A percentile compares a stretch with the other conserved stretches of the same genome.
Conservation (phyloP, 2,113 vertebrate genomes). For the Microtus pennsylvanicus region DNA sequence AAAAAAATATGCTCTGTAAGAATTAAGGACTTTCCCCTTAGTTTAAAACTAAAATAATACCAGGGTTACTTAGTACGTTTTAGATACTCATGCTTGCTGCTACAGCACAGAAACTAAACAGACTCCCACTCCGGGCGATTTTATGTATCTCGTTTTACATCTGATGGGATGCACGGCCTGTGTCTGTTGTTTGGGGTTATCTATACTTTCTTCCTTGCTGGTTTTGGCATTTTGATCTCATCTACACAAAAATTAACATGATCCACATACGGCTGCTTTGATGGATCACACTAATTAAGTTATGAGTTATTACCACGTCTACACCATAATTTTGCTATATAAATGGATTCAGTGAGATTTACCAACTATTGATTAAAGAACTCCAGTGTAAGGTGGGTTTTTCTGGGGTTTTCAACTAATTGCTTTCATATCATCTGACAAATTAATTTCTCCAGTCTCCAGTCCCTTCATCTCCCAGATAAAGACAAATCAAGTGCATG, state of each 20-base stretch:
- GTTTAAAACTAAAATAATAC: conserved; percentile 61
- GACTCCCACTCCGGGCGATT: background rate
- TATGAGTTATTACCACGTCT: background rate
- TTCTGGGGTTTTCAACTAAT: background rate
- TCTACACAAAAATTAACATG: background rate
- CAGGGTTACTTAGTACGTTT: conserved; percentile 48
- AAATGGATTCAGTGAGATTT: background rate
- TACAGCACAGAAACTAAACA: background rate
- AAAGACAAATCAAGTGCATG: background rate
- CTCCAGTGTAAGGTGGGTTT: background rate
- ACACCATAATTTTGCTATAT: background rate
- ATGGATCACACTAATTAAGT: conserved; percentile 25
- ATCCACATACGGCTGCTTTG: conserved; percentile 7
- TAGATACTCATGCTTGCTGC: conserved; percentile 4
- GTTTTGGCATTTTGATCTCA: conserved; percentile 38
- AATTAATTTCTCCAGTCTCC: background rate
- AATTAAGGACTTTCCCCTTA: conserved; percentile 26
- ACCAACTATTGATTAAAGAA: conserved; percentile 31
- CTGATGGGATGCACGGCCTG: conserved; percentile 2
- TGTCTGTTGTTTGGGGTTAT: background rate
- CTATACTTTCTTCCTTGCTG: background rate
- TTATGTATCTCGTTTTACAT: conserved; percentile 8
- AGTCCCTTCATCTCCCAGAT: background rate
- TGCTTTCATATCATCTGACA: background rate
- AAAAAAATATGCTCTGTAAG: conserved; percentile 48